Conservation (phyloP, 2,113 vertebrate genomes). For the Beaufortia kweichowensis region DNA sequence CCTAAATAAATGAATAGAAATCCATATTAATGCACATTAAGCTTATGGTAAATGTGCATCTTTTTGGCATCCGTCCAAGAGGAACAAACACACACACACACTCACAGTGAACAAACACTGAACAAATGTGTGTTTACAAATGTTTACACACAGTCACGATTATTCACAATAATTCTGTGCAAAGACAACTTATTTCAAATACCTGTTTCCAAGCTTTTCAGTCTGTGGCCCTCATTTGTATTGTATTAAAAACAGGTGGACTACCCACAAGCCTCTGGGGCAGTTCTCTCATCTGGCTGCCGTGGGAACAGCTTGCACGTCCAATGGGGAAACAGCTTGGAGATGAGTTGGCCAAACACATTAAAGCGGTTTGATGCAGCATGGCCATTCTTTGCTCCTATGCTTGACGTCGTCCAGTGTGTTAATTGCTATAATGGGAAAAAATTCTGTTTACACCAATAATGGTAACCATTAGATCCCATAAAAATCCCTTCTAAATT, state of each 20-base stretch:
- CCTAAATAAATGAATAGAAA: slow-evolving; percentile 37
- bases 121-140: neutral
- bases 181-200: slow-evolving; percentile 41
- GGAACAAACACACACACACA: slow-evolving; percentile 33
- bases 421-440: neutral
- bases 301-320: slow-evolving; percentile 53
- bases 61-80: slow-evolving; percentile 35
- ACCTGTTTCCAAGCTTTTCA: slow-evolving; percentile 29
- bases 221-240: slow-evolving; percentile 38
- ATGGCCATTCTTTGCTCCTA: slow-evolving; percentile 5
- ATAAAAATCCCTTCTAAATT: too few species aligned
- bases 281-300: slow-evolving; percentile 41
- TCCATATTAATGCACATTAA: slow-evolving; percentile 51
- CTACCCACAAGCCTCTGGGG: slow-evolving; percentile 44
- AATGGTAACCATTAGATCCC: too few species aligned
- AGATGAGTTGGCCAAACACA: slow-evolving; percentile 49
- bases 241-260: slow-evolving; percentile 48
- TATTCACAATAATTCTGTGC: slow-evolving; percentile 15
- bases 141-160: slow-evolving; percentile 53
- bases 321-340: slow-evolving; percentile 58
- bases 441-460: too few species aligned
- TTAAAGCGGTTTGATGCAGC: slow-evolving; percentile 32
- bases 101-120: neutral
- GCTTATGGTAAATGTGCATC: slow-evolving; percentile 46
- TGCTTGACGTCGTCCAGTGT: neutral